Conservation (phyloP, 2,113 vertebrate genomes). For the Azemiops feae region DNA sequence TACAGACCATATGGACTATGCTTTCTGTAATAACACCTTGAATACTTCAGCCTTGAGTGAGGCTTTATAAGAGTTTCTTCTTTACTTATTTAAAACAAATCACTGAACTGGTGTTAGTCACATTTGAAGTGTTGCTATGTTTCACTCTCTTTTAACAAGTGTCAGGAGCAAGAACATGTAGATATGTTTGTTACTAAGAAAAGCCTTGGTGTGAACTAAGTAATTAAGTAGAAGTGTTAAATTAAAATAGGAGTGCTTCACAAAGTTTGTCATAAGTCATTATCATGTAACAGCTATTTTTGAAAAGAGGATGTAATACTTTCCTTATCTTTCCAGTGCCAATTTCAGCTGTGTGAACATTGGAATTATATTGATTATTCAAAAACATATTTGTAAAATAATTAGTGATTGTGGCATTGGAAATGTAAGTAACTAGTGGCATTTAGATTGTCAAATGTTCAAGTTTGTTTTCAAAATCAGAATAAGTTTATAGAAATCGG, state of each 20-base stretch:
- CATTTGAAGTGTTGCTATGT: background rate
- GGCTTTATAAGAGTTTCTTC: background rate
- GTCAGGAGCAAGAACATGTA: background rate
- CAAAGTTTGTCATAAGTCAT: conserved; percentile 9
- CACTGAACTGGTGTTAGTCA: background rate
- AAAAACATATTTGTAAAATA: background rate
- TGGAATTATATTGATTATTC: accelerated
- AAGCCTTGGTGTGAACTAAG: conserved; percentile 39
- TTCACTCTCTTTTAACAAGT: conserved; percentile 6
- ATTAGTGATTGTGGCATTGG: background rate
- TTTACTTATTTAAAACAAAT: background rate
- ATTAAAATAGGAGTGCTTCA: conserved; percentile 27
- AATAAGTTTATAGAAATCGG: background rate
- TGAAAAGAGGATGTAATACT: conserved; percentile 15
- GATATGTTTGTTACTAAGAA: conserved; percentile 25
- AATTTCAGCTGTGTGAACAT: conserved; percentile 9
- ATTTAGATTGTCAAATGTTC: background rate
- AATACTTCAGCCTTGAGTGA: background rate
- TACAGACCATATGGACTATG: background rate
- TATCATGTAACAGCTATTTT: conserved; percentile 48
- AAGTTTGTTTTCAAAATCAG: background rate
- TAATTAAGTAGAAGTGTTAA: conserved; percentile 61
- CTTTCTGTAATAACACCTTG: background rate
- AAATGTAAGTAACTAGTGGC: background rate
- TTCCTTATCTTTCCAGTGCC: conserved; percentile 34